A percentile compares a stretch with the other conserved stretches of the same genome.
phyloP scores from a whole-genome alignment of 1,140 invertebrate species.

The Drosophila parvula region DNA sequence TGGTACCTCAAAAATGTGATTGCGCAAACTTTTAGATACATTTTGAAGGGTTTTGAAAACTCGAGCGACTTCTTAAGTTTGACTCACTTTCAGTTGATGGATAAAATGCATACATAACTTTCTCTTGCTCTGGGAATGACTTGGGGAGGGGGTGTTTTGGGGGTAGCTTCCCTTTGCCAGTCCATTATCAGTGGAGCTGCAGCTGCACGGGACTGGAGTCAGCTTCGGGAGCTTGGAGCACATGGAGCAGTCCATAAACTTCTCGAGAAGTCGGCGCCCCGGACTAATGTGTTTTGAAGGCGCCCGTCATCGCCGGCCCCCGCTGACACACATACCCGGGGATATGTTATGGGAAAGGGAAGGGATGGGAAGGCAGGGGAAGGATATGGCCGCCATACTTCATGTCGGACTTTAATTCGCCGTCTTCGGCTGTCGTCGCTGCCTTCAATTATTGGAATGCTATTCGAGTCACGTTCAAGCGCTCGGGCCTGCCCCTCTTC shows the following conservation, averaged over 20 bases:
- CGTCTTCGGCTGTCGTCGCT: slow-evolving; percentile 62
- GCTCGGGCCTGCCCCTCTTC: slow-evolving; percentile 53
- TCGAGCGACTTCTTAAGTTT: no score
- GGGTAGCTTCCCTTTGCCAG: slow-evolving; percentile 13
- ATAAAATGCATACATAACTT: not conserved
- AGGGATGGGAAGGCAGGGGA: not conserved
- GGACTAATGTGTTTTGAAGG: slow-evolving; percentile 68
- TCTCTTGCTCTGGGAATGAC: not conserved
- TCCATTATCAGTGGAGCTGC: slow-evolving; percentile 65
- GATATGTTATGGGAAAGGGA: not conserved
- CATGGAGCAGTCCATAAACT: slow-evolving; percentile 72
- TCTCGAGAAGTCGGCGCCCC: slow-evolving; percentile 14
- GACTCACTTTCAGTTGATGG: not conserved
- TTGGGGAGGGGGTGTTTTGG: not conserved
- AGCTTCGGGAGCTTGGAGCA: slow-evolving; percentile 34
- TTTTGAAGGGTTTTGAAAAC: no score
- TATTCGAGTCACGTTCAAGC: slow-evolving; percentile 74
- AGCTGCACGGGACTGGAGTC: slow-evolving; percentile 31
- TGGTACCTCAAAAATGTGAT: no score
- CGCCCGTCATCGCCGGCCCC: slow-evolving; percentile 5
- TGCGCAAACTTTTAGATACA: no score
- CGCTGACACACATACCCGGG: slow-evolving; percentile 25
- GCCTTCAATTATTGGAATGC: slow-evolving; percentile 72
- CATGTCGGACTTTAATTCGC: slow-evolving; percentile 71
- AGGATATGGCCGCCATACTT: slow-evolving; percentile 55